phyloP scores from a whole-genome alignment of 1,140 invertebrate species.

The Tetragnatha versicolor region DNA sequence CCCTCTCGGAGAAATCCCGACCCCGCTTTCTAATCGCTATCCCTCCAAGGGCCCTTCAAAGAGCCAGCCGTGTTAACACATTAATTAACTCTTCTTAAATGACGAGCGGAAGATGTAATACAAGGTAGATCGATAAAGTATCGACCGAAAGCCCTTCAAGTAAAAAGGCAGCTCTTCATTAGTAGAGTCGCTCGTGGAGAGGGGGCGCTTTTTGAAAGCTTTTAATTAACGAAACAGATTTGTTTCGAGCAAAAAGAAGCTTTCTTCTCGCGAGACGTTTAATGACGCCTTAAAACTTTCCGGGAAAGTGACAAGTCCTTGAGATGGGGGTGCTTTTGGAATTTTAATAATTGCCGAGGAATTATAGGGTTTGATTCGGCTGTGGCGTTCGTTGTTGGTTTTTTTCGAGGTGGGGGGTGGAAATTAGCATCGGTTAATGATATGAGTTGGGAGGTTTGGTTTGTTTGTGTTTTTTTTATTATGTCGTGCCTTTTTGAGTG shows the following conservation, averaged over 20 bases:
- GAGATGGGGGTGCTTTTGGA: too few species aligned
- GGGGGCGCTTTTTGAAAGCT: constrained; percentile 53
- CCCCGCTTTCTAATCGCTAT: constrained; percentile 22
- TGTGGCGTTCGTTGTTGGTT: too few species aligned
- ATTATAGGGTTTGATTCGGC: too few species aligned
- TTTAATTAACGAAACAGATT: constrained; percentile 52
- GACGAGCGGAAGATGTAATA: constrained; percentile 53
- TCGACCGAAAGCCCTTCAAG: constrained; percentile 30
- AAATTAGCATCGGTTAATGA: too few species aligned
- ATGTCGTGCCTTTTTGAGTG: too few species aligned
- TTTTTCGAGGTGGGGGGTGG: too few species aligned
- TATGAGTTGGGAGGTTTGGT: too few species aligned
- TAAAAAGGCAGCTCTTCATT: constrained; percentile 7
- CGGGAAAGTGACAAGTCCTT: too few species aligned
- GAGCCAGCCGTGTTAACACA: constrained; percentile 40
- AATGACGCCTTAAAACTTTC: neutral
- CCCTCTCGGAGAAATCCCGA: neutral
- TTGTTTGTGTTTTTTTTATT: too few species aligned
- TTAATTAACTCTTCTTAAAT: constrained; percentile 50
- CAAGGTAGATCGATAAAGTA: constrained; percentile 49
- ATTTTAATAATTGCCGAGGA: too few species aligned
- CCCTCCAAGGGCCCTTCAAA: constrained; percentile 18
- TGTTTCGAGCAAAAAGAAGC: too few species aligned
- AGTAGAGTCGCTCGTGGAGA: neutral
- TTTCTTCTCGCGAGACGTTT: neutral